Evolutionary conservation across 2,888 invertebrate species (phyloP).

Genomic region (Agrotis segetum): DNA sequence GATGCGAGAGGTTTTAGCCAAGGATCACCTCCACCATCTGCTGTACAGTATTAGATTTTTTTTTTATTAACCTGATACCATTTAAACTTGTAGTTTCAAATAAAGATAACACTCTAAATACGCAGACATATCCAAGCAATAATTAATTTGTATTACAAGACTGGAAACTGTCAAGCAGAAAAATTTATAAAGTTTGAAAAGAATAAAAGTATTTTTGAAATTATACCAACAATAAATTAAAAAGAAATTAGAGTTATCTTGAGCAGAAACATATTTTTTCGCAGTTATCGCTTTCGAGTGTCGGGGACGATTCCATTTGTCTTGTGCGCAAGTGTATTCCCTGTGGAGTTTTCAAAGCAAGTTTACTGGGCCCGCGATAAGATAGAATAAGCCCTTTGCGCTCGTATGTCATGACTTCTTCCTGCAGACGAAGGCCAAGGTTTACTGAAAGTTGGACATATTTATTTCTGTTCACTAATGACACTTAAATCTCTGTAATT

Average conservation of each 20-base stretch:
- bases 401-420: conserved; percentile 81
- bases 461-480: conserved; percentile 55
- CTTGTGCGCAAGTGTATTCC: conserved; percentile 83
- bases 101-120: conserved; percentile 13
- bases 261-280: conserved; percentile 69
- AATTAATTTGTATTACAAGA: conserved; percentile 32
- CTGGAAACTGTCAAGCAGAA: conserved; percentile 14
- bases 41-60: too few relatives aligned
- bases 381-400: conserved; percentile 85
- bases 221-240: conserved; percentile 55
- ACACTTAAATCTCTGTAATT: conserved; percentile 42
- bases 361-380: conserved; percentile 84
- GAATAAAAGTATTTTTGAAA: conserved; percentile 31
- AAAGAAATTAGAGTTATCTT: conserved; percentile 65
- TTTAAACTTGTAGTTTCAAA: conserved; percentile 23
- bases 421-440: conserved; percentile 70
- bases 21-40: too few relatives aligned
- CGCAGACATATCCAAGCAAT: conserved; percentile 21
- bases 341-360: conserved; percentile 83
- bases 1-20: too few relatives aligned
- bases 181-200: conserved; percentile 22
- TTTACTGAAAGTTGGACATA: conserved; percentile 62
- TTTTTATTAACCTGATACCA: neutral
- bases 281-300: conserved; percentile 76
- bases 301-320: conserved; percentile 82